Base-by-base conservation (phyloP, 2,888 invertebrate genomes). In the Pemphredon lugubris region DNA sequence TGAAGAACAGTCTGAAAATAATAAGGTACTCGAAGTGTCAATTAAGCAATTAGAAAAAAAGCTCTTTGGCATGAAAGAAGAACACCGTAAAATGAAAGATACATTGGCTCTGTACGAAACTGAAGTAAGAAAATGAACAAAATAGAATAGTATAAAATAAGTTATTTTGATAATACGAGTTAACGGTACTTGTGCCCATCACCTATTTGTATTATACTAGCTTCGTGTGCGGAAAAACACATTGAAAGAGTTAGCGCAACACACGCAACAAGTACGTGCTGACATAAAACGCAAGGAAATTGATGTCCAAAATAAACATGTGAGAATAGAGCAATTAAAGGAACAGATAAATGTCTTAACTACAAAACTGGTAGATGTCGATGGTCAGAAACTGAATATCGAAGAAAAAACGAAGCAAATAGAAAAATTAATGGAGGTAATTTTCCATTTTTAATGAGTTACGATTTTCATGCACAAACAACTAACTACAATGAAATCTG, bases 401-500 rank as follows among this genome's bases (percentile, higher is more conserved):
- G 92, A 91, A 39, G 93, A 93, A 80, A 90, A 93, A 30, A 91
- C 92, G 0, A 92, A 91, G 55, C 91, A 93, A 79, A 88, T 94
- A 5, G 92, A 94, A 82, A 91, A 92, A 21, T 92, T 94, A 87
- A 89, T 94, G 14, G 92, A 92, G 73, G 90, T 90, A 76, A 53
- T 40, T 21, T 63, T 48, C 1, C 39, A 48, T 18, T 30, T 6
- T 1, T 51, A 45, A 45, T 42, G 4, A 3, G 2, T 13, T 42
- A 13, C 16, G 4, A 26, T 63, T 51, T 53, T 34, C 47, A 20
- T 20, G 21, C 7, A 26, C 26, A 26, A 5, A 26, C 26, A 7
- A 23, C 13, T 11, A 34, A 60, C 5, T 54, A 50, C 13, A 20
- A 42, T 34, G 26, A 4, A 11, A 57, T 6, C 4, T 32, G 11